phyloP scores from a whole-genome alignment of 2,113 vertebrate genomes.

The Epinephelus fuscoguttatus region DNA sequence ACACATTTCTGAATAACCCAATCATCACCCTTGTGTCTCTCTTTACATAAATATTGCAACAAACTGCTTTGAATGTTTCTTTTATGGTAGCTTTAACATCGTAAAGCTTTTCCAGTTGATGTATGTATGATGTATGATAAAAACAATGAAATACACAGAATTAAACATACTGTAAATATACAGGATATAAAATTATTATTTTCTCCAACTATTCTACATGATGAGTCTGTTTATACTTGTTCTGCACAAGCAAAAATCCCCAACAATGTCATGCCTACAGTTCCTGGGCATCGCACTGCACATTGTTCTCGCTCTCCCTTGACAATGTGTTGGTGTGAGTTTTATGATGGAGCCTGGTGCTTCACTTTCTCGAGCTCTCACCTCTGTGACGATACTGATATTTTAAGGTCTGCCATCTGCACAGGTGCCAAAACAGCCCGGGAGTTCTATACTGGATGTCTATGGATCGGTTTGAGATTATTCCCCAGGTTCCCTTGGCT shows the following conservation, averaged over 20 bases:
- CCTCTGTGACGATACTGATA: conserved; percentile 73
- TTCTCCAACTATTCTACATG: background rate
- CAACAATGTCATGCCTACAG: background rate
- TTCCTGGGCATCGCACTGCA: conserved; percentile 10
- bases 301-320: conserved; percentile 30
- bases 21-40: background rate
- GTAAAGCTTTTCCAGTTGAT: background rate
- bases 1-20: background rate
- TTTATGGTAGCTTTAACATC: background rate
- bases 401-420: conserved; percentile 83
- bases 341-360: conserved; percentile 56
- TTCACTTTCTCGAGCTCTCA: conserved; percentile 69
- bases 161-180: background rate
- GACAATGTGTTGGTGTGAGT: conserved; percentile 62
- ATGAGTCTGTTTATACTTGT: background rate
- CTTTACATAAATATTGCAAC: conserved; percentile 24
- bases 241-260: conserved; percentile 1
- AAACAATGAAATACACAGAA: background rate
- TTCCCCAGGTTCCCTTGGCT: conserved; percentile 65
- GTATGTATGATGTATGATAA: background rate
- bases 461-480: conserved; percentile 78
- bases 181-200: background rate
- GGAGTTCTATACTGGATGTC: conserved; percentile 66
- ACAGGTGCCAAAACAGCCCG: conserved; percentile 71
- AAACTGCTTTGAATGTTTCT: background rate